Conservation (phyloP, 2,797 vertebrate species). For the Semotilus atromaculatus region DNA sequence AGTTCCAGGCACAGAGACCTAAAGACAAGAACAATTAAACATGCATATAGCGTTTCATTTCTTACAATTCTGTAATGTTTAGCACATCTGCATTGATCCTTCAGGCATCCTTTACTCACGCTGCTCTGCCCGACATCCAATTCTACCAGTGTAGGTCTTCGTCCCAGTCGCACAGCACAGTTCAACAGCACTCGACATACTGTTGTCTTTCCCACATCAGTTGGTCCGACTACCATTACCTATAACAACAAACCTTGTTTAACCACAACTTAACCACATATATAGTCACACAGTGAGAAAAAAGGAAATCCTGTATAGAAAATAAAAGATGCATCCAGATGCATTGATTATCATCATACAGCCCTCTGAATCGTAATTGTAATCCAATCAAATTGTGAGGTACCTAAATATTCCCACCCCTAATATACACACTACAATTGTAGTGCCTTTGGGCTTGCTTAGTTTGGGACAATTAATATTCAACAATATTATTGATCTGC, state of each 20-base stretch:
- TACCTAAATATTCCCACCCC: background rate
- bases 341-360: background rate
- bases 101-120: conserved; percentile 67
- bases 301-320: background rate
- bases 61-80: background rate
- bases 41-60: background rate
- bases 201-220: conserved; percentile 96
- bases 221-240: conserved; percentile 97
- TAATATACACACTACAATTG: background rate
- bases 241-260: conserved; percentile 58
- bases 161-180: conserved; percentile 92
- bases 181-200: conserved; percentile 92
- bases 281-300: background rate
- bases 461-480: too few species aligned
- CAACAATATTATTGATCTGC: too few species aligned
- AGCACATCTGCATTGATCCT: conserved; percentile 12
- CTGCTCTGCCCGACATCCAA: conserved; percentile 96
- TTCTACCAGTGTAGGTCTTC: conserved; percentile 94
- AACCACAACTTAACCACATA: background rate
- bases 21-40: conserved; percentile 26
- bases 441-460: too few species aligned
- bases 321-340: background rate
- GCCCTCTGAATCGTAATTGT: background rate
- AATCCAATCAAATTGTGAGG: background rate
- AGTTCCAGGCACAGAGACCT: conserved; percentile 95